Conservation (phyloP, 2,113 vertebrate genomes). For the Malurus elegans region DNA sequence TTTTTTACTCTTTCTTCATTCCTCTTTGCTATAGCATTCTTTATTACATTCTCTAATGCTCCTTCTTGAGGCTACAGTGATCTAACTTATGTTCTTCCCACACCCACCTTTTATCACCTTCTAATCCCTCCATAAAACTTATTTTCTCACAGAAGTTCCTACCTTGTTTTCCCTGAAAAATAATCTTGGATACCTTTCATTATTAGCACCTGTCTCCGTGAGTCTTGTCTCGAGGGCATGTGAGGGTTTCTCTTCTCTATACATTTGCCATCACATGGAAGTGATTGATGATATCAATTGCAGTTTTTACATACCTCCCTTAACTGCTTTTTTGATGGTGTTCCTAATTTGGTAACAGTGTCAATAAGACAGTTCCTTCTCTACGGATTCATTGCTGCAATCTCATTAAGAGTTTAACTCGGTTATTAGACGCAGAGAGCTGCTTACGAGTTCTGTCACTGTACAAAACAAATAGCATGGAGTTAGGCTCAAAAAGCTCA, state of each 20-base stretch:
- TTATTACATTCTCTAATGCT: neutral
- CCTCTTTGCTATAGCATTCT: neutral
- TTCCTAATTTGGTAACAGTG: neutral
- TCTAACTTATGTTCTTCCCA: neutral
- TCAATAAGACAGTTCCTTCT: neutral
- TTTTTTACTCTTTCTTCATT: neutral
- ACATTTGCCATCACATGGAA: neutral
- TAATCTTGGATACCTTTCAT: slow-evolving; percentile 1
- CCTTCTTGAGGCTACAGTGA: slow-evolving; percentile 7
- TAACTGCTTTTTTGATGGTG: neutral
- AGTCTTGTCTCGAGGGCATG: neutral
- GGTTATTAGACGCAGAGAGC: neutral
- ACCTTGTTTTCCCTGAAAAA: slow-evolving; percentile 1
- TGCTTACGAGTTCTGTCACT: neutral
- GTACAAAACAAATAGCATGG: neutral
- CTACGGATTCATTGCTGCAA: neutral
- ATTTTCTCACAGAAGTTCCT: slow-evolving; percentile 3
- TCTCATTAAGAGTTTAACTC: neutral
- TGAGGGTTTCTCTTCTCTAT: neutral
- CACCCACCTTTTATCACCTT: neutral
- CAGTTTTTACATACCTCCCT: neutral
- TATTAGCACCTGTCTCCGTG: neutral
- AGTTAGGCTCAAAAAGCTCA: neutral
- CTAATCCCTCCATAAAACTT: slow-evolving; percentile 1
- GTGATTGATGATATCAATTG: slow-evolving; percentile 6